Evolutionary conservation across 2,797 vertebrate genomes (phyloP).

Genomic region (Spondyliosoma cantharus): DNA sequence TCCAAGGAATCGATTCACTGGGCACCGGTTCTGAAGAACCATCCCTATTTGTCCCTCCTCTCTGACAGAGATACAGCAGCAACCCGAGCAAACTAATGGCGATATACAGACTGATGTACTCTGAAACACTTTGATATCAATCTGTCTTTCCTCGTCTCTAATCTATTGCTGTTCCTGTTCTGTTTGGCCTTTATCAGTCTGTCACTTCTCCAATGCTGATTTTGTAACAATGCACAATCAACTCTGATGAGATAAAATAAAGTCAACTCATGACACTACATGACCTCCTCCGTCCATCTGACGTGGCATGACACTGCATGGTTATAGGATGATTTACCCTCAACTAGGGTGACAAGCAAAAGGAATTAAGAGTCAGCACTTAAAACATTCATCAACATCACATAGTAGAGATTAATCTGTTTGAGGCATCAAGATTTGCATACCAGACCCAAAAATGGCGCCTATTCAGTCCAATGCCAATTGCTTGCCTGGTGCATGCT

Average conservation of each 20-base stretch:
- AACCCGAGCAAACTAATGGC: too few relatives aligned
- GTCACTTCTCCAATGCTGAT: background rate
- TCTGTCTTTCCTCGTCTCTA: background rate
- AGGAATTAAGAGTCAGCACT: background rate
- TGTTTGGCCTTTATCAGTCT: background rate
- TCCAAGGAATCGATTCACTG: too few relatives aligned
- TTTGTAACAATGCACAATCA: slow-evolving; percentile 16
- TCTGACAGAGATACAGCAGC: background rate
- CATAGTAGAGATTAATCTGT: slow-evolving; percentile 1
- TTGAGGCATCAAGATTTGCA: background rate
- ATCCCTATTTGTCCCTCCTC: background rate
- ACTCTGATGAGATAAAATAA: slow-evolving; percentile 1
- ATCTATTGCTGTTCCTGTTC: background rate
- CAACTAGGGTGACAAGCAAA: background rate
- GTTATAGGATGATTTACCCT: background rate
- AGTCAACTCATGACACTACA: background rate
- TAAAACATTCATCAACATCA: background rate
- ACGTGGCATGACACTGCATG: background rate
- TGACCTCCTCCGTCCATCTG: background rate
- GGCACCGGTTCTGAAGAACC: too few relatives aligned
- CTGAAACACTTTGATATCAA: background rate
- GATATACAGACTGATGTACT: slow-evolving; percentile 1
- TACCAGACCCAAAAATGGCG: too few relatives aligned
- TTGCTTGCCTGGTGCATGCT: too few relatives aligned
- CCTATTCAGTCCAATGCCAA: too few relatives aligned